Conservation (phyloP, 2,113 vertebrate species). For the Isurus oxyrinchus region DNA sequence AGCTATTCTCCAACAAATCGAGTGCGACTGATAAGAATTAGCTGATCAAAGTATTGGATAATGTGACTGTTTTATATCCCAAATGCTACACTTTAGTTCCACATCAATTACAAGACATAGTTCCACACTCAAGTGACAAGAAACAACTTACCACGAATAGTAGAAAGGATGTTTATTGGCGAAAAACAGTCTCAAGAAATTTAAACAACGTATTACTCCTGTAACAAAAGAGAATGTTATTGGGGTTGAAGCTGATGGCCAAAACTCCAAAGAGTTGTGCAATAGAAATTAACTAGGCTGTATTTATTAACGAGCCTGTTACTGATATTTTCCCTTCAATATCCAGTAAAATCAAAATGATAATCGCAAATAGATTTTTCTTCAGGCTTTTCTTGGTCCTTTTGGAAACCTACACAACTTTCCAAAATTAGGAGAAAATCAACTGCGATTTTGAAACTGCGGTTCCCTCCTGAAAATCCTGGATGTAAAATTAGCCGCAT, state of each 20-base stretch:
- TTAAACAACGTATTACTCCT: background rate
- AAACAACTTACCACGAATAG: background rate
- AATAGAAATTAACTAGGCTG: background rate
- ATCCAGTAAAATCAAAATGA: background rate
- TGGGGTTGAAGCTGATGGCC: background rate
- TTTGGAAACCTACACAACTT: background rate
- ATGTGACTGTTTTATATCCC: background rate
- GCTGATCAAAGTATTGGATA: background rate
- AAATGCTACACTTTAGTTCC: background rate
- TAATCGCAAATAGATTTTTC: background rate
- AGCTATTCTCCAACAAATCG: background rate
- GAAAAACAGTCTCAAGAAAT: background rate
- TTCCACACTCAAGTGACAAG: background rate
- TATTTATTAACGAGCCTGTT: background rate
- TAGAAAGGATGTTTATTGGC: background rate
- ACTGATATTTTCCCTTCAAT: background rate
- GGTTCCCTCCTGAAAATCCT: background rate
- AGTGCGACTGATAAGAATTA: background rate
- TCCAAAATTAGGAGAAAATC: background rate
- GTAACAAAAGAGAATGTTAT: background rate
- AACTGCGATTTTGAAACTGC: constrained; percentile 2
- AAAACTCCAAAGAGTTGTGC: constrained; percentile 13
- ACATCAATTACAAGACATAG: background rate
- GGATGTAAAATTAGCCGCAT: background rate
- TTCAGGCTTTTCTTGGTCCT: background rate